Conservation (phyloP, 2,888 invertebrate species). For the Pollenia amentaria region DNA sequence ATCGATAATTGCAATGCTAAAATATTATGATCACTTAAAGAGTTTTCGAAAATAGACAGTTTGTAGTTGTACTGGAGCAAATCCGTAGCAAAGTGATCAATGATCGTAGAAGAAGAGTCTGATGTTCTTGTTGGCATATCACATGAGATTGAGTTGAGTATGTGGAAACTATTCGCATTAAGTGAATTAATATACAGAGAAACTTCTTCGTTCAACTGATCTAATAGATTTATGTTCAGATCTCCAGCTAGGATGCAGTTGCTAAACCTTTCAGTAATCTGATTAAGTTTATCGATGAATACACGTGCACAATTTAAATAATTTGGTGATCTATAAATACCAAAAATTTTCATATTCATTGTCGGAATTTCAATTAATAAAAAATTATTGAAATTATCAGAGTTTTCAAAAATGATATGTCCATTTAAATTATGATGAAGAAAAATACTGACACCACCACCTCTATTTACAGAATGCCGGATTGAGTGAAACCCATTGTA, state of each 20-base stretch:
- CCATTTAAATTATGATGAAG: slow-evolving; percentile 18
- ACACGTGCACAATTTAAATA: slow-evolving; percentile 18
- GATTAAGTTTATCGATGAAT: slow-evolving; percentile 13
- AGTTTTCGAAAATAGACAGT: slow-evolving; percentile 18
- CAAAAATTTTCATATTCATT: slow-evolving; percentile 14
- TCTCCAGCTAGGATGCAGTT: slow-evolving; percentile 25
- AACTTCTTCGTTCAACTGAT: slow-evolving; percentile 15
- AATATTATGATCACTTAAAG: no score
- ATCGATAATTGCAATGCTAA: slow-evolving; percentile 18
- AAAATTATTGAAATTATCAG: slow-evolving; percentile 9
- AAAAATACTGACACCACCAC: slow-evolving; percentile 24
- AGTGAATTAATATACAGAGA: slow-evolving; percentile 18
- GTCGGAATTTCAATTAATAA: slow-evolving; percentile 18
- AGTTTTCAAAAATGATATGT: slow-evolving; percentile 15
- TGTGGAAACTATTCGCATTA: slow-evolving; percentile 12
- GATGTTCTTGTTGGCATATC: slow-evolving; percentile 12
- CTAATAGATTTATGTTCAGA: slow-evolving; percentile 19
- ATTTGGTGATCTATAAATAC: slow-evolving; percentile 18
- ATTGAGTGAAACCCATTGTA: slow-evolving; percentile 15
- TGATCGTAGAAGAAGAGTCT: slow-evolving; percentile 11
- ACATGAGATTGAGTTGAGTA: slow-evolving; percentile 13
- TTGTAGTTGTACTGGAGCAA: slow-evolving; percentile 15
- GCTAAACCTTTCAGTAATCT: slow-evolving; percentile 19
- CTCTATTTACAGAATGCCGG: slow-evolving; percentile 19
- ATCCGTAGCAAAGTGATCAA: slow-evolving; percentile 18